Evolutionary conservation across 2,797 vertebrate species (phyloP), one percentile per base, ranked within the genome.

Genomic region (Poeciliopsis gracilis): DNA sequence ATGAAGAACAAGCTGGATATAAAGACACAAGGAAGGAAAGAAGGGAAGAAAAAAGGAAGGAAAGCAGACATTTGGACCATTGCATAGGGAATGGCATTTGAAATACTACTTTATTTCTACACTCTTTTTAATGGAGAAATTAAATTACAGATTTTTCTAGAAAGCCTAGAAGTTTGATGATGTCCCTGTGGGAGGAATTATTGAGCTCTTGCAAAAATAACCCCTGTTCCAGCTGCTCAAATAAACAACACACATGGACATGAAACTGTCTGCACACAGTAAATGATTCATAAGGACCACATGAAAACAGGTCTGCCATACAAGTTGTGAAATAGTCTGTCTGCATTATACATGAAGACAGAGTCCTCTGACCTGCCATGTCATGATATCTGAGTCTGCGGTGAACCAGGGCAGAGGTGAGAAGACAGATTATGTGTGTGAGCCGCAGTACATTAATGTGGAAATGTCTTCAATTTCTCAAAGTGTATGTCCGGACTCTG

Each of bases 281-380:
- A 91, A 95, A 95, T 95, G 89, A 94, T 95, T 94, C 87, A 94
- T 93, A 91, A 91, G 88, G 73, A 83, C 88, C 86, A 92, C 93
- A 91, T 46, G 78, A 89, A 93, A 92, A 91, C 91, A 93, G 82
- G 86, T 82, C 67, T 76, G 86, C 38, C 82, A 66, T 86, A 93
- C 90, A 91, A 92, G 88, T 73, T 76, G 84, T 90, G 92, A 93
- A 92, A 90, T 88, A 88, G 87, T 83, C 82, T 16, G 91, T 91
- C 86, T 93, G 92, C 90, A 93, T 95, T 93, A 93, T 90, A 86
- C 81, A 94, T 95, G 90, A 92, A 89, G 86, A 78, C 57, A 2
- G 43, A 78, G 77, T 83, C 82, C 72, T 84, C 84, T 51, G 84
- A 89, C 86, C 86, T 33, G 82, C 90, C 82, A 87, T 82, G 88